Percentiles rank a stretch among this genome's conserved stretches.
These are phyloP conservation scores for Hermetia illucens DNA, from an alignment of 1,140 invertebrate genomes.

Conservation along the genomic window DNA sequence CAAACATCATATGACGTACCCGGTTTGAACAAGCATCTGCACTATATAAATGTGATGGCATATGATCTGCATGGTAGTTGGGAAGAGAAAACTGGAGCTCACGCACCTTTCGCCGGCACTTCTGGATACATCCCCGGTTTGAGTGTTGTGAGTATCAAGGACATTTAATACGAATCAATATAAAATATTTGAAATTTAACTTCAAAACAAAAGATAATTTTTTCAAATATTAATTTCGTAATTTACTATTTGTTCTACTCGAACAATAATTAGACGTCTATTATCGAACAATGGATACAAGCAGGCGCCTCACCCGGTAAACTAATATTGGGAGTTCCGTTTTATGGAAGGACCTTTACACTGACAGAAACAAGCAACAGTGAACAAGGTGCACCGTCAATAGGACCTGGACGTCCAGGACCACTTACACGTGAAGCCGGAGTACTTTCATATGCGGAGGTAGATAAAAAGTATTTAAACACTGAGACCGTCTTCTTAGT, in stretches of 20 bases:
- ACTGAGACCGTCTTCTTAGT: too few species aligned
- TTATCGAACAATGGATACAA: conserved; percentile 31
- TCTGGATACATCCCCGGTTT: conserved; percentile 11
- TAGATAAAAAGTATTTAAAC: too few species aligned
- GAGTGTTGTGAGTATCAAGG: conserved; percentile 23
- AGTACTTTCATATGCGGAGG: conserved; percentile 57
- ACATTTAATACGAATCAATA: too few species aligned
- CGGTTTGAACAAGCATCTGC: conserved; percentile 34
- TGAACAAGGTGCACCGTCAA: conserved; percentile 35
- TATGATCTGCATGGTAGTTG: conserved; percentile 54
- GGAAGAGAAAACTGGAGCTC: conserved; percentile 40
- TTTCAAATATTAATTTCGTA: too few species aligned
- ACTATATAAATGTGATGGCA: conserved; percentile 51
- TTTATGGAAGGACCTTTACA: conserved; percentile 44
- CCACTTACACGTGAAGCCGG: conserved; percentile 50
- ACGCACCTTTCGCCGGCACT: conserved; percentile 36
- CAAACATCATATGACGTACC: conserved; percentile 36
- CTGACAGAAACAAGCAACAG: conserved; percentile 30
- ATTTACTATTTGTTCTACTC: too few species aligned
- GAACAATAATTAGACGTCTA: conserved; percentile 12
- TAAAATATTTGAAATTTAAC: too few species aligned
- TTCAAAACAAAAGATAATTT: too few species aligned
- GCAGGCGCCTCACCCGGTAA: conserved; percentile 34
- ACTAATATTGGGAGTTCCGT: conserved; percentile 43
- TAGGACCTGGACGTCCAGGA: conserved; percentile 41